These are phyloP conservation scores for Orthosia gracilis DNA, from an alignment of 2,888 invertebrate species.

Conservation along the genomic window DNA sequence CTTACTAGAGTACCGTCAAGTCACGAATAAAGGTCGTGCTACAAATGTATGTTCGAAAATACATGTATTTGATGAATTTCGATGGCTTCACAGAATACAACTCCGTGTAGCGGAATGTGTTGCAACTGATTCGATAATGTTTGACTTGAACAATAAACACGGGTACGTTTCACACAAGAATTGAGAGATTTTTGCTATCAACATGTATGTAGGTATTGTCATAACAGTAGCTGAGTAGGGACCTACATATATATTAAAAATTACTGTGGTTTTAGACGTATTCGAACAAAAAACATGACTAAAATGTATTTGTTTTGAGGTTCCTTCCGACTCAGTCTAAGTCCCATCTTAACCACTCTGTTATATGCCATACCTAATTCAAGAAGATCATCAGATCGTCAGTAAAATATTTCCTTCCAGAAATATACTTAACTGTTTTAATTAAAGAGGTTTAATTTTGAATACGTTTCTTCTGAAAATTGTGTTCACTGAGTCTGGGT, in stretches of 20 bases:
- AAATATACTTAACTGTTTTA: not conserved
- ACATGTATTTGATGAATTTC: not conserved
- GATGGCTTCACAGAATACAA: not conserved
- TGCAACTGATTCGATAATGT: slow-evolving; percentile 1
- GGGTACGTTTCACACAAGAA: not conserved
- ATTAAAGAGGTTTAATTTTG: not conserved
- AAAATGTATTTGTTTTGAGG: not conserved
- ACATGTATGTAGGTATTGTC: not conserved
- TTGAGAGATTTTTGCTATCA: not conserved
- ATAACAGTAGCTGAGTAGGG: not conserved
- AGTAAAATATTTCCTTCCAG: too few species aligned
- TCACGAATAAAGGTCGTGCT: too few species aligned
- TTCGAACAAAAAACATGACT: too few species aligned
- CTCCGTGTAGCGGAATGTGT: not conserved
- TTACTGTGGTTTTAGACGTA: too few species aligned
- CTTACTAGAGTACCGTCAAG: too few species aligned
- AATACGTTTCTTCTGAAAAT: not conserved
- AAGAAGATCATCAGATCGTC: too few species aligned
- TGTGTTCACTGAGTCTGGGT: not conserved
- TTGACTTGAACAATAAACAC: not conserved
- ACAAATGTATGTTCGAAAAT: not conserved
- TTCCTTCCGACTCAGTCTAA: not conserved
- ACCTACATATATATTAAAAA: not conserved
- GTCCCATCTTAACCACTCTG: too few species aligned
- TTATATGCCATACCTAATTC: too few species aligned